Evolutionary conservation across 2,888 invertebrate genomes (phyloP).

Genomic region (Platypus cylindrus): DNA sequence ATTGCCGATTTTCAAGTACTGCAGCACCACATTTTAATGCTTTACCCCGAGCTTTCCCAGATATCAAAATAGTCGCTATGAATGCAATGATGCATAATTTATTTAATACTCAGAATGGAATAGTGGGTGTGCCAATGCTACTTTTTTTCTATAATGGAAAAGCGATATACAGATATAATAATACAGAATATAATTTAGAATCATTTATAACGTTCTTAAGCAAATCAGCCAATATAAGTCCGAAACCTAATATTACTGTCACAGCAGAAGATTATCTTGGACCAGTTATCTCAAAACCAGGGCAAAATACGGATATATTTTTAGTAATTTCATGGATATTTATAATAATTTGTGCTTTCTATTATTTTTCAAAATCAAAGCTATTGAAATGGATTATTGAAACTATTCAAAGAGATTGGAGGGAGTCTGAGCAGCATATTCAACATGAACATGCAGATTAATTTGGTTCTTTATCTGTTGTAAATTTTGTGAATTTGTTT

Average conservation of each 20-base stretch:
- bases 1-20: constrained; percentile 81
- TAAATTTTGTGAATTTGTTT: no score
- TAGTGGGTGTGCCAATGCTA: constrained; percentile 79
- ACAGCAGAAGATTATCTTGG: constrained; percentile 66
- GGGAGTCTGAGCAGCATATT: constrained; percentile 74
- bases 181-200: constrained; percentile 65
- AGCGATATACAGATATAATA: constrained; percentile 74
- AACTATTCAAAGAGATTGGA: constrained; percentile 73
- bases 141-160: constrained; percentile 83
- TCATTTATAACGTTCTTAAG: constrained; percentile 67
- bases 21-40: constrained; percentile 88
- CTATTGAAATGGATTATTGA: constrained; percentile 73
- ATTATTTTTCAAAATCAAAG: constrained; percentile 64
- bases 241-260: constrained; percentile 50
- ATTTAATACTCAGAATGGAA: constrained; percentile 83
- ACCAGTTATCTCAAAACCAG: constrained; percentile 67
- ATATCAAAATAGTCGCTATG: constrained; percentile 76
- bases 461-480: no score
- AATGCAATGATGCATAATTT: constrained; percentile 75
- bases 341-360: constrained; percentile 57
- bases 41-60: constrained; percentile 73
- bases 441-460: constrained; percentile 51
- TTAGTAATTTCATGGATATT: constrained; percentile 77
- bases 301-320: constrained; percentile 67
- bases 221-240: constrained; percentile 57